These are phyloP conservation scores for Muscicapa striata DNA, from an alignment of 2,797 vertebrate genomes.

Conservation along the genomic window DNA sequence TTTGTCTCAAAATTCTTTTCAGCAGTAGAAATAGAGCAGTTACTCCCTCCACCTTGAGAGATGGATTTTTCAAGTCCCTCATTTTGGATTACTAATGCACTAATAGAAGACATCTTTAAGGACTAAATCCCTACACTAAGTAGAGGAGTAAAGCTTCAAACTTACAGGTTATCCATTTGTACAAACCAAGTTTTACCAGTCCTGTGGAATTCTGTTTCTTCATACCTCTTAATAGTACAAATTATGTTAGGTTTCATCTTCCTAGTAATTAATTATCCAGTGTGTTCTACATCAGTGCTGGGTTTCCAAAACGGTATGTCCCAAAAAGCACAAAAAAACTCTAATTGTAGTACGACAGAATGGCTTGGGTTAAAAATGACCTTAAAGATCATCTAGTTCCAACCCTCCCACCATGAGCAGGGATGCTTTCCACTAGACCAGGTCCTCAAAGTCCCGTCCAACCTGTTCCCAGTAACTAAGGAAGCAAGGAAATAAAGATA, in stretches of 20 bases:
- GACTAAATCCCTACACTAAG: background rate
- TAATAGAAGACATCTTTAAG: background rate
- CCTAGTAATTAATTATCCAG: background rate
- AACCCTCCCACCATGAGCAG: background rate
- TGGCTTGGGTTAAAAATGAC: accelerated
- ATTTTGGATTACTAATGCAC: background rate
- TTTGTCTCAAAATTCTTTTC: background rate
- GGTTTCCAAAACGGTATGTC: background rate
- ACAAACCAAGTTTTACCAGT: background rate
- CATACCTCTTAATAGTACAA: background rate
- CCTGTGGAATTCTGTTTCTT: background rate
- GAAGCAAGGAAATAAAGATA: background rate
- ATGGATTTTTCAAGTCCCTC: background rate
- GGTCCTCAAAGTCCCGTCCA: background rate
- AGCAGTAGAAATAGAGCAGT: background rate
- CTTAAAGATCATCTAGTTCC: background rate
- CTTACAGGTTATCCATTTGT: background rate
- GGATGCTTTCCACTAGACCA: background rate
- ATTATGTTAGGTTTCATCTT: background rate
- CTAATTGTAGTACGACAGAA: background rate
- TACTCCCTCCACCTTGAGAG: background rate
- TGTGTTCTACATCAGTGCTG: background rate
- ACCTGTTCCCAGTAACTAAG: background rate
- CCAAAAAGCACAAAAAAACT: background rate
- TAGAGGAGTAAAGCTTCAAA: background rate